Conservation (phyloP, 2,113 vertebrate genomes). For the Deroptyus accipitrinus region DNA sequence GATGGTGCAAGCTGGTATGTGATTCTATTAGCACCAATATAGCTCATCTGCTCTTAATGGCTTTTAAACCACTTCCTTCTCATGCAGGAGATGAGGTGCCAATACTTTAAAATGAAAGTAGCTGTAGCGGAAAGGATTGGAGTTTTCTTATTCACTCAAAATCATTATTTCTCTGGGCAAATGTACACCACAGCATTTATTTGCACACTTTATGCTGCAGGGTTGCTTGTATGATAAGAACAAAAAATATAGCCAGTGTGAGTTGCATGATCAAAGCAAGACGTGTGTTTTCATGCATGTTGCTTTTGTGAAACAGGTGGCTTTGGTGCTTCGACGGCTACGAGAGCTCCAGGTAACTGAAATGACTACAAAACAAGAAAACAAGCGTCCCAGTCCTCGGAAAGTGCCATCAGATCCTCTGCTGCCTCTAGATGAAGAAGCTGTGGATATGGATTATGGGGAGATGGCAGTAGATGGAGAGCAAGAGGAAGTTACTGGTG, state of each 20-base stretch:
- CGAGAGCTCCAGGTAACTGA: conserved; percentile 92
- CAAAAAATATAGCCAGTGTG: not conserved
- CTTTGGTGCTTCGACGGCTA: conserved; percentile 90
- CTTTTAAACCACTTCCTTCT: not conserved
- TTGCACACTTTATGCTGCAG: not conserved
- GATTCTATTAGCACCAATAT: not conserved
- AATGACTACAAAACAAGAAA: conserved; percentile 83
- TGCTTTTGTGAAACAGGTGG: conserved; percentile 81
- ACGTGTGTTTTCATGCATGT: not conserved
- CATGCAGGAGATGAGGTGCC: not conserved
- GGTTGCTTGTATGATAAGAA: not conserved
- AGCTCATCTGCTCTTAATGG: not conserved
- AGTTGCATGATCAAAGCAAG: not conserved
- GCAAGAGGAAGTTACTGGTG: conserved; percentile 76
- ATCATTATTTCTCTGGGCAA: not conserved
- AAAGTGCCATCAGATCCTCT: conserved; percentile 84
- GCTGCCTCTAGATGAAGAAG: conserved; percentile 91
- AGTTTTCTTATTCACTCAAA: not conserved
- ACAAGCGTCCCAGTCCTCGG: conserved; percentile 87
- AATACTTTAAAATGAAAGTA: not conserved
- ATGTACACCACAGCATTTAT: not conserved
- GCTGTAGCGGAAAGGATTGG: not conserved
- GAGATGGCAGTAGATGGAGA: conserved; percentile 79
- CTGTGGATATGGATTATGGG: conserved; percentile 92
- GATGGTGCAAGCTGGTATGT: not conserved